Conservation (phyloP, 2,797 vertebrate genomes). For the Peromyscus attwateri region DNA sequence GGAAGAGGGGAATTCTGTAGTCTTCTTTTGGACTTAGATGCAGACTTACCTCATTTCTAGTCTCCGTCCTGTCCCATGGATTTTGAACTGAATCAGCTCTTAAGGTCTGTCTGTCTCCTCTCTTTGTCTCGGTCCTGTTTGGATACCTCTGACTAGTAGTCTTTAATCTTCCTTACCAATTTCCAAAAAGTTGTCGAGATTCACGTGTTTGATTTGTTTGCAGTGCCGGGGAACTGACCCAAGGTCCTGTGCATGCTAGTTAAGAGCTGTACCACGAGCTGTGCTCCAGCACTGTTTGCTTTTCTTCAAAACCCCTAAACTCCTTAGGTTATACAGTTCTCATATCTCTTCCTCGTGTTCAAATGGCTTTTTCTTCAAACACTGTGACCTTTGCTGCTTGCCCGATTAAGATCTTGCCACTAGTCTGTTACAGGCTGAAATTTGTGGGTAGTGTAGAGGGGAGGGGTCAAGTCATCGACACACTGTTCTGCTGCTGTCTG, state of each 20-base stretch:
- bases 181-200: neutral
- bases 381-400: neutral
- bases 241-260: neutral
- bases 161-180: neutral
- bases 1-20: neutral
- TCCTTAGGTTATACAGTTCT: neutral
- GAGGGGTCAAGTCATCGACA: neutral
- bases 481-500: neutral
- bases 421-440: neutral
- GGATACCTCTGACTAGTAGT: neutral
- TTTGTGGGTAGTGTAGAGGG: too few species aligned
- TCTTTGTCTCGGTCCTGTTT: neutral
- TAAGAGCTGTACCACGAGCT: neutral
- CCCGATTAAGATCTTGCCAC: too few species aligned
- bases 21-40: neutral
- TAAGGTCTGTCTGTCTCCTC: neutral
- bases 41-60: neutral
- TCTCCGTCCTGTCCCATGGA: neutral
- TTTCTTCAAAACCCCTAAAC: neutral
- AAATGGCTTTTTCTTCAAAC: neutral
- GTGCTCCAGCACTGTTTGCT: neutral
- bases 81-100: neutral
- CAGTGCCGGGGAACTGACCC: too few species aligned
- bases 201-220: neutral
- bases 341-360: neutral